Percentiles rank a stretch among this genome's conserved stretches.
These are phyloP conservation scores for Aleiodes testaceus DNA, from an alignment of 2,888 invertebrate species.

Conservation along the genomic window DNA sequence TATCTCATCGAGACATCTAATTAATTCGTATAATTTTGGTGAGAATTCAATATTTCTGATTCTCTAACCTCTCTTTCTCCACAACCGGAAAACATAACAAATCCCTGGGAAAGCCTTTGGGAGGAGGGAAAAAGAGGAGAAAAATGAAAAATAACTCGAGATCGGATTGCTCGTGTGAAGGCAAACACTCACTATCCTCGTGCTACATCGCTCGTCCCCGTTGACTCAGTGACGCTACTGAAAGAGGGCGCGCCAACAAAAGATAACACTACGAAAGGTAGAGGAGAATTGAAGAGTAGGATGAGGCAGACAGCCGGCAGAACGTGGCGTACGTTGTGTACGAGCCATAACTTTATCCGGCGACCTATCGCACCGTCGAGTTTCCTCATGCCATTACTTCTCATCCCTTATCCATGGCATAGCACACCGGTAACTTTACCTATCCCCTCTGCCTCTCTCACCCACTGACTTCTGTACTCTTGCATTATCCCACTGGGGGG, in stretches of 20 bases:
- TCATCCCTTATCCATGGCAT: constrained; percentile 52
- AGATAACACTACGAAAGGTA: constrained; percentile 11
- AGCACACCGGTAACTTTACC: constrained; percentile 45
- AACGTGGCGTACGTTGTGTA: constrained; percentile 44
- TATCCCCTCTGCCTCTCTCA: not conserved
- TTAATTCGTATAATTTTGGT: too few relatives aligned
- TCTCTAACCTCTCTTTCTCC: not conserved
- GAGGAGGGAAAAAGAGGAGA: not conserved
- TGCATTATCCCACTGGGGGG: constrained; percentile 25
- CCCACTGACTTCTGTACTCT: constrained; percentile 16
- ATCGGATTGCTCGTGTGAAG: constrained; percentile 24
- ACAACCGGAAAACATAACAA: constrained; percentile 1
- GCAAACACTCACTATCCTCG: constrained; percentile 30
- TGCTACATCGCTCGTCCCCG: constrained; percentile 1
- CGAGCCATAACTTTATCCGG: constrained; percentile 52
- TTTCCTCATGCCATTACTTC: constrained; percentile 54
- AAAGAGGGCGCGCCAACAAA: constrained; percentile 27
- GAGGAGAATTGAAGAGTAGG: constrained; percentile 14
- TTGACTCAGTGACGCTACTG: constrained; percentile 32
- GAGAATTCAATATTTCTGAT: not conserved
- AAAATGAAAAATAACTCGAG: constrained; percentile 17
- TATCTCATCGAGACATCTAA: too few relatives aligned
- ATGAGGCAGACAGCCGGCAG: constrained; percentile 30
- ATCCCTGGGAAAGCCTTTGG: constrained; percentile 2
- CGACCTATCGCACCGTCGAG: constrained; percentile 48